Conservation (phyloP, 2,113 vertebrate species). For the Pelobates fuscus region DNA sequence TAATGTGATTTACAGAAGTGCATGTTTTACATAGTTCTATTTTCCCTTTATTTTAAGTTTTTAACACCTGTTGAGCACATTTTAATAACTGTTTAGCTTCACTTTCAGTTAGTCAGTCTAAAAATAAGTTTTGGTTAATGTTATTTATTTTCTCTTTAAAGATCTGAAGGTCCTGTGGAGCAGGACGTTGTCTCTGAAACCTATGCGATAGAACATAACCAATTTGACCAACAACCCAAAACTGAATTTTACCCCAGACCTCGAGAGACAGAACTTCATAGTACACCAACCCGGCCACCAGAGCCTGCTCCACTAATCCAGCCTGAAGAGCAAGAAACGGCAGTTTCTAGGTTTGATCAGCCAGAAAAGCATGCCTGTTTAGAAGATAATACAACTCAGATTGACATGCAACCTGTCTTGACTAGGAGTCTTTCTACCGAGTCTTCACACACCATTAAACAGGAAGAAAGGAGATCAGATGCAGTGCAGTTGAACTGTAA, state of each 20-base stretch:
- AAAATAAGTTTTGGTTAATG: no score
- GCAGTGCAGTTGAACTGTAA: constrained; percentile 66
- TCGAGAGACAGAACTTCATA: constrained; percentile 70
- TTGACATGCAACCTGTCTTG: constrained; percentile 75
- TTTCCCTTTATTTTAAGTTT: no score
- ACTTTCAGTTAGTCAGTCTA: no score
- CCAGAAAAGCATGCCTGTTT: constrained; percentile 60
- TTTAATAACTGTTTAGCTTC: no score
- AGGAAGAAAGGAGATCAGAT: constrained; percentile 85
- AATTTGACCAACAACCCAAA: constrained; percentile 80
- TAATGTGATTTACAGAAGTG: no score
- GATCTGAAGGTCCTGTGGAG: constrained; percentile 66
- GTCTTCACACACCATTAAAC: constrained; percentile 82
- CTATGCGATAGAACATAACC: constrained; percentile 74
- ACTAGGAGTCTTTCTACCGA: constrained; percentile 88
- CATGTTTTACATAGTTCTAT: no score
- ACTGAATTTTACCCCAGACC: constrained; percentile 83
- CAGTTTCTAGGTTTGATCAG: constrained; percentile 74
- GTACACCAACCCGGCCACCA: constrained; percentile 73
- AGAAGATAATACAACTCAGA: constrained; percentile 72
- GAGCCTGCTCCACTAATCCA: constrained; percentile 76
- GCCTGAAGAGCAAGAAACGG: constrained; percentile 62
- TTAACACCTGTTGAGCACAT: no score
- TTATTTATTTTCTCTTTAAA: constrained; percentile 47
- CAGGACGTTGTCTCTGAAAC: constrained; percentile 67